Evolutionary conservation across 2,888 invertebrate genomes (phyloP), one percentile per base, ranked within the genome.

Genomic region (Zygogramma bicolorata): DNA sequence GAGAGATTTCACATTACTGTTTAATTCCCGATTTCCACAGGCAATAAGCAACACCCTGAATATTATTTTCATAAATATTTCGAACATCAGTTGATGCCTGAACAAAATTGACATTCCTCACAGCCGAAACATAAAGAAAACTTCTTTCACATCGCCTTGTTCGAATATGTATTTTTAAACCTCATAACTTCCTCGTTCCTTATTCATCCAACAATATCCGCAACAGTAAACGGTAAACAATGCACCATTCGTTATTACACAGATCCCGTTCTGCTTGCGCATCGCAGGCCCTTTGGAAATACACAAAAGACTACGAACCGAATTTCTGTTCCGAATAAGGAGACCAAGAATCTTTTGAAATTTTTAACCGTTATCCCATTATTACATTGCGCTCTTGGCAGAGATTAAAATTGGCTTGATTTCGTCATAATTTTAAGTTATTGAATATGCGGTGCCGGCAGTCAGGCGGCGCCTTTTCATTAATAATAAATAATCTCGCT

Each of bases 351-450:
- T 61, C 57, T 71, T 71, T 59, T 59, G 58, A 70, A 42, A 40
- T 60, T 40, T 71, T 62, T 42, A 49, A 71, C 71, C 71, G 71
- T 71, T 63, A 63, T n/a, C 22, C 29, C 29, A 42, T 63, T 63
- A 63, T 42, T 46, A 29, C 40, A 40, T 49, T 63, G 60, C 34
- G 62, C 71, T 69, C 42, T 40, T 38, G 71, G 71, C 67, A 20
- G 38, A 57, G 62, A 68, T 71, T 65, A 63, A 71, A 71, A 71
- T 71, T 71, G 68, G 68, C 68, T 68, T 67, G 34, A 63, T 71
- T 71, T 68, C 61, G 68, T 71, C 68, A 71, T 71, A 65, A 71
- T 46, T 63, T 18, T 46, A 63, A 27, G 63, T 46, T 63, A 63
- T 63, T 63, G 63, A 63, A 63, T 46, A 46, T 27, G 29, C 27